These are phyloP conservation scores for Allochrocebus solatus DNA, from an alignment of 2,797 vertebrate genomes.

Conservation along the genomic window DNA sequence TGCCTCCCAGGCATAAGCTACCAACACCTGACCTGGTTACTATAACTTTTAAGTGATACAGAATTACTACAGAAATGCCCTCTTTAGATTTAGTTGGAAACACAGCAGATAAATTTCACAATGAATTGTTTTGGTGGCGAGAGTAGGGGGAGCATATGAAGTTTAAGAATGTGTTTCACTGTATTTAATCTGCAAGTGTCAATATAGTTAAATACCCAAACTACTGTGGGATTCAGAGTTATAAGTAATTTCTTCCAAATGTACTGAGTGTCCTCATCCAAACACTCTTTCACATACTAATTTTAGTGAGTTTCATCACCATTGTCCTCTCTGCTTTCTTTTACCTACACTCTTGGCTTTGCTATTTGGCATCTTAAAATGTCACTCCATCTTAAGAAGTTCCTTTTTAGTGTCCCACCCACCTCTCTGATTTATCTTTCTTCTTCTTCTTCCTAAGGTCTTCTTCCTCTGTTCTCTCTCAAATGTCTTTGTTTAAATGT, in stretches of 20 bases:
- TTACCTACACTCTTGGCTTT: background rate
- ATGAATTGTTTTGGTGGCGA: background rate
- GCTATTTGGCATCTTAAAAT: background rate
- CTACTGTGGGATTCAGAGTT: background rate
- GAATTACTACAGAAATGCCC: background rate
- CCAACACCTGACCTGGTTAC: background rate
- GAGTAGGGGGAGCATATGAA: background rate
- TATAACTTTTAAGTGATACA: background rate
- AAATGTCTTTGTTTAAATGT: background rate
- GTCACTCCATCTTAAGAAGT: background rate
- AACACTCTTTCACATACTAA: background rate
- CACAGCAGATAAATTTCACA: background rate
- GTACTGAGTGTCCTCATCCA: background rate
- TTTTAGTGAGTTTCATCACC: background rate
- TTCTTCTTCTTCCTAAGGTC: background rate
- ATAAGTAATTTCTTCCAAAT: background rate
- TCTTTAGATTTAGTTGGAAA: background rate
- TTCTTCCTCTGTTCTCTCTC: background rate
- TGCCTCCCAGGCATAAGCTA: background rate
- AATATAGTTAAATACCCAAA: background rate
- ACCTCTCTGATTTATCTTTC: background rate
- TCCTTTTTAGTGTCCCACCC: background rate
- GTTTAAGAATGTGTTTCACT: slow-evolving; percentile 1
- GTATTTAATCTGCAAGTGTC: background rate
- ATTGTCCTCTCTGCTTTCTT: background rate